Conservation (phyloP, 2,797 vertebrate genomes). For the Sphenodon punctatus region DNA sequence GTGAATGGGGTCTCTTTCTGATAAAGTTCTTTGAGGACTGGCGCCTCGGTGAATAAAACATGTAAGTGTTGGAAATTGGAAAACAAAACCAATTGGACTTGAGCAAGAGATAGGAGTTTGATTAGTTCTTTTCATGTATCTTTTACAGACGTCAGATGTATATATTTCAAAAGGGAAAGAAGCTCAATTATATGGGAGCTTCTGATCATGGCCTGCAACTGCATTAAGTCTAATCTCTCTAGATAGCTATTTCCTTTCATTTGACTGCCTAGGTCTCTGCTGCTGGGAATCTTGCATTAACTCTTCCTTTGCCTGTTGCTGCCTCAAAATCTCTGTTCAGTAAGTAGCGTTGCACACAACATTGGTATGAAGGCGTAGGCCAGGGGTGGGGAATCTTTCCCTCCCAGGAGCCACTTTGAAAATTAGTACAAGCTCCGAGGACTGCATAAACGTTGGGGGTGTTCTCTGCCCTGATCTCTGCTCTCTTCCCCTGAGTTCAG, state of each 20-base stretch:
- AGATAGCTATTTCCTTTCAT: not conserved
- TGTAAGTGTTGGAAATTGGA: not conserved
- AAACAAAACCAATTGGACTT: not conserved
- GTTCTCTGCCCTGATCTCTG: not conserved
- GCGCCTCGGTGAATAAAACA: not conserved
- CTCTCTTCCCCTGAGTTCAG: not conserved
- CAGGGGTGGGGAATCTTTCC: too few species aligned
- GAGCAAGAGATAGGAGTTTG: not conserved
- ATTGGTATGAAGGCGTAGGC: too few species aligned
- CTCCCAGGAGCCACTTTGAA: too few species aligned
- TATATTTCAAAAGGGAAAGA: not conserved
- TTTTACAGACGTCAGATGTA: not conserved
- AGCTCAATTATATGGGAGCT: not conserved
- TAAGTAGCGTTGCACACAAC: too few species aligned
- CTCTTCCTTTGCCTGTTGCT: not conserved
- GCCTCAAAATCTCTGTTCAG: rapidly evolving
- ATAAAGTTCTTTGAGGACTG: too few species aligned
- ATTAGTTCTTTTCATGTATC: not conserved
- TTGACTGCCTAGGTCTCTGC: not conserved
- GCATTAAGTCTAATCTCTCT: not conserved
- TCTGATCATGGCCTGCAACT: slow-evolving; percentile 1
- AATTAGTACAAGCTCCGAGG: too few species aligned
- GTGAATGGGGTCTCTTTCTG: too few species aligned
- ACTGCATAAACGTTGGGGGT: too few species aligned
- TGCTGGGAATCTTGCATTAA: not conserved